Base-by-base conservation (phyloP, 2,113 vertebrate genomes). In the Corapipo altera region DNA sequence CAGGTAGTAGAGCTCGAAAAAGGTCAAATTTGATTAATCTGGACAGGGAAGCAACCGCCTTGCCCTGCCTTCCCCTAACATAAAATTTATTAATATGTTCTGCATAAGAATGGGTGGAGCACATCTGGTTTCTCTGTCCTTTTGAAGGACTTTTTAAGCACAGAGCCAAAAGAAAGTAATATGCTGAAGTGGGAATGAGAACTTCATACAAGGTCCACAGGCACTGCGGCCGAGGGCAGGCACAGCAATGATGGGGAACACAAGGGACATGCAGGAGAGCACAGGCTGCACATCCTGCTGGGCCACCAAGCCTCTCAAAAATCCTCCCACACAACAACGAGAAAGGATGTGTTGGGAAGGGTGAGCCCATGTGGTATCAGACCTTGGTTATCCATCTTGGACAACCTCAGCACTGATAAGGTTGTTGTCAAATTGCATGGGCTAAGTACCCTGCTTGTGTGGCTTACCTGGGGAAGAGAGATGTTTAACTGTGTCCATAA, bases 271-370 rank as follows among this genome's bases (percentile, higher is more conserved):
- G 15, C 37, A 8, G 3, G 0, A 54, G 27, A 37, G 41, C 49
- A n/a, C 32, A 19, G 18, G 14, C 23, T 17, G 20, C 59, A 22
- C 39, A 41, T 41, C 39, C 24, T 20, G 52, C 26, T 3, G 11
- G 33, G 54, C 19, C 58, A 48, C 33, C 48, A 15, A 26, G 11
- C 5, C 61, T 12, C 30, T 17, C 23, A 1, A 2, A 44, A 43
- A n/a, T 6, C 41, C 44, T 65, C 17, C 18, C 39, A 4, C 5
- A 2, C 19, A 24, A 9, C 11, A 54, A 16, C 0, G 0, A 41
- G 70, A 59, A 55, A 32, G 27, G 15, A 13, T 12, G 30, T 0
- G 1, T 20, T 5, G 4, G 49, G 20, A 64, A 44, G 33, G 61
- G 22, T 9, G 27, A 72, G 66, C 23, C 19, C 7, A 5, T 5